Evolutionary conservation across 2,888 invertebrate genomes (phyloP).

Genomic region (Onchidella celtica): DNA sequence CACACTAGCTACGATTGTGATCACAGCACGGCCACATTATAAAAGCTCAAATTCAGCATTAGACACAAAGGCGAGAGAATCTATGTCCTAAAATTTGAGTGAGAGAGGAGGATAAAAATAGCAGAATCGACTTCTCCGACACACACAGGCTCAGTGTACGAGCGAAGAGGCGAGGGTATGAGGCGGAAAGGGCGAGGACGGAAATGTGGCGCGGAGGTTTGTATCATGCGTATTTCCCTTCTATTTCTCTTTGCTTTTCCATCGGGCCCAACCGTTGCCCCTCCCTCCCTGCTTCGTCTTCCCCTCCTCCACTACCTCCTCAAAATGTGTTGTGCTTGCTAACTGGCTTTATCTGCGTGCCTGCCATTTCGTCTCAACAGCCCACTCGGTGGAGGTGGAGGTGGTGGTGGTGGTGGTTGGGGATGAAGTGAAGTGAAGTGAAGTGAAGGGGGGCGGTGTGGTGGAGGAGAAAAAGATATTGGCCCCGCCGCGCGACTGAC

Average conservation of each 20-base stretch:
- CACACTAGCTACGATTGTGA: not conserved
- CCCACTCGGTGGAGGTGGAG: not conserved
- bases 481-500: no score
- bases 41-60: conserved; percentile 20
- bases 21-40: not conserved
- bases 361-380: not conserved
- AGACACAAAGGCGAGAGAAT: conserved; percentile 43
- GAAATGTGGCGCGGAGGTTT: no score
- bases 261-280: not conserved
- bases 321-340: conserved; percentile 2
- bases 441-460: not conserved
- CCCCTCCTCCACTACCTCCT: not conserved
- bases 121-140: not conserved
- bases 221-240: no score
- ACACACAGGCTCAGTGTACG: conserved; percentile 28
- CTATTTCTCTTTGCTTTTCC: no score
- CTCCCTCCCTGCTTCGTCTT: not conserved
- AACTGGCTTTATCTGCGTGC: conserved; percentile 2
- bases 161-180: not conserved
- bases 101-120: not conserved
- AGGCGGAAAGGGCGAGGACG: not conserved
- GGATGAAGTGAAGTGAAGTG: not conserved
- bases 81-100: not conserved
- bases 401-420: not conserved
- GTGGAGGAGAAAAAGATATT: not conserved